Evolutionary conservation across 2,888 invertebrate species (phyloP), one percentile per base, ranked within the genome.

Genomic region (Microctonus aethiopoides): DNA sequence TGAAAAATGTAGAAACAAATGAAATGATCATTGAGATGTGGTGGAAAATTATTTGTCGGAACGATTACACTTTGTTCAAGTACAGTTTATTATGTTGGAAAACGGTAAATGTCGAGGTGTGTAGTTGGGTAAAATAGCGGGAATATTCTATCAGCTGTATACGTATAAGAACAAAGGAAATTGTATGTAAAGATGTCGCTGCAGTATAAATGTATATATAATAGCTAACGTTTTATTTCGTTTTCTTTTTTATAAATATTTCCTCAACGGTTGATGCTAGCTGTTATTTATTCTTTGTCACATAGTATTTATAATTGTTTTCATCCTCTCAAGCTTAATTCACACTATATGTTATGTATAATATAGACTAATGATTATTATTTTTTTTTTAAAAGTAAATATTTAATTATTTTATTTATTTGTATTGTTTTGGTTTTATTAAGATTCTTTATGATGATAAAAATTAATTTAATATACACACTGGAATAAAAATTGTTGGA

Each of bases 131-230:
- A 46, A 34, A 64, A 62, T 70, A 72, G 64, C 62, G 72, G 65
- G 24, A 46, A 46, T 46, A 46, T 46, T 46, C 46, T 63, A 56
- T 72, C 70, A 70, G 72, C n/a, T n/a, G n/a, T n/a, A n/a, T n/a
- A 20, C 22, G 29, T 51, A 46, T 39, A 57, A 64, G 62, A 70
- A 70, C 57, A 67, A 64, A 72, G 61, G 64, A 67, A 59, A 63
- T 32, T 29, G 29, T 29, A 29, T 29, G 20, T 20, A 6, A 16
- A 1, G 26, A 60, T 46, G 32, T 59, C 46, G 24, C 34, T n/a
- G 11, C 13, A 39, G 20, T 34, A 6, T 34, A 20, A 39, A 36
- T n/a, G n/a, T n/a, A 20, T 22, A 29, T 16, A 29, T 60, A 10
- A 26, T 60, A 13, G 34, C 13, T 22, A n/a, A 11, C 13, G 46